Evolutionary conservation across 2,113 vertebrate species (phyloP), one percentile per base, ranked within the genome.

Genomic region (Ornithorhynchus anatinus): DNA sequence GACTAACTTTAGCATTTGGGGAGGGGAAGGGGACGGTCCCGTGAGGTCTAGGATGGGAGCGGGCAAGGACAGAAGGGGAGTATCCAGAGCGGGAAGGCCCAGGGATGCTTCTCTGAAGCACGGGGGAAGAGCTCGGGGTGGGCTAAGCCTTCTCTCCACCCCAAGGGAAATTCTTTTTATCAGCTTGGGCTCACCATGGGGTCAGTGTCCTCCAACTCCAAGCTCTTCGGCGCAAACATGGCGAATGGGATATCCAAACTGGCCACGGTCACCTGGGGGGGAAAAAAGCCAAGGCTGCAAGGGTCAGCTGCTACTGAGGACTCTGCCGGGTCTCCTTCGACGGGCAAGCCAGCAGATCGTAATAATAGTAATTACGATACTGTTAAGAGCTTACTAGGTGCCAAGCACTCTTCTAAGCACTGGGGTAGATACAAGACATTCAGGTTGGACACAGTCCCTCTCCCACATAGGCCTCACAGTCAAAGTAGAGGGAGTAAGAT

Each of bases 211-310:
- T 98, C 96, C 2, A 94, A 85, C 77, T 97, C 96, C 85, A 95
- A 88, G 63, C 92, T 94, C 88, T 95, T 95, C 71, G 96, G 94
- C 88, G 95, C 96, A 88, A 99, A 99, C 40, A 96, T 97, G 75
- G 96, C 96, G 84, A 99, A 99, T 27, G 98, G 98, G 89, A 99
- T 92, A 87, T 99, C 98, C 90, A 97, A 91, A 89, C 94, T 94
- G 59, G 95, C 93, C 76, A 95, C 94, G 37, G 96, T 95, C 81
- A 96, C 92, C 98, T 99, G 84, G 63, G 80, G 80, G 86, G 82
- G 86, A 58, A 70, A 11, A 69, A 75, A 56, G 89, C 76, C 76
- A 85, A 36, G 78, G 74, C 43, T 36, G 86, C 44, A 75, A 75
- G 43, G 53, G 69, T 20, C 45, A 32, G 33, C 53, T 74, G 13